Evolutionary conservation across 2,888 invertebrate species (phyloP).

Genomic region (Noctua janthina): DNA sequence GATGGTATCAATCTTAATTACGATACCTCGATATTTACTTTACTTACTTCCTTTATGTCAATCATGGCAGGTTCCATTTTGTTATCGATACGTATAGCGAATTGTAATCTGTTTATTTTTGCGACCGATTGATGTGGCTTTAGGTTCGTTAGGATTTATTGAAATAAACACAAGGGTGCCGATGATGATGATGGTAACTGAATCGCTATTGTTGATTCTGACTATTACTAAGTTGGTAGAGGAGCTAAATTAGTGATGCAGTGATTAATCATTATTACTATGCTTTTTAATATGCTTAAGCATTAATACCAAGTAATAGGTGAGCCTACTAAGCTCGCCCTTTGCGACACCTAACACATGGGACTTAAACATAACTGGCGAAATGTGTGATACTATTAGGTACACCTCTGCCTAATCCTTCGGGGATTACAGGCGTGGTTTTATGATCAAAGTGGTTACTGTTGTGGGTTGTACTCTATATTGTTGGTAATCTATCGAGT

Average conservation of each 20-base stretch:
- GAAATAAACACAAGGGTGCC: background rate
- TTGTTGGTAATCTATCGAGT: background rate
- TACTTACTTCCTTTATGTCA: constrained; percentile 37
- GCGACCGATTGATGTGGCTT: constrained; percentile 21
- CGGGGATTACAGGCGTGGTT: too few relatives aligned
- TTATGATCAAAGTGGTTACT: background rate
- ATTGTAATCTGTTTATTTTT: constrained; percentile 42
- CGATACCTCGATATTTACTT: constrained; percentile 69
- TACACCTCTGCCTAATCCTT: too few relatives aligned
- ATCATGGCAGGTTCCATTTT: constrained; percentile 45
- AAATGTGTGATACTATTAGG: too few relatives aligned
- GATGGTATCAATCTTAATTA: constrained; percentile 71
- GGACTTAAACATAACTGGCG: too few relatives aligned
- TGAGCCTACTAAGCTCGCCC: too few relatives aligned
- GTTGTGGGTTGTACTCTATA: background rate
- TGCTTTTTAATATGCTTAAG: background rate
- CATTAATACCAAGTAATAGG: too few relatives aligned
- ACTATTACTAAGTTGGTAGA: background rate
- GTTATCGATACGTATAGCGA: constrained; percentile 27
- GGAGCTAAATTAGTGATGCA: background rate
- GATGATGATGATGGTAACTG: background rate
- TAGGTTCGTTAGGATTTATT: background rate
- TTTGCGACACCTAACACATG: too few relatives aligned
- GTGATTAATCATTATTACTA: background rate
- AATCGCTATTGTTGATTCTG: background rate